These are phyloP conservation scores for Epinephelus moara DNA, from an alignment of 2,113 vertebrate genomes.

Conservation along the genomic window DNA sequence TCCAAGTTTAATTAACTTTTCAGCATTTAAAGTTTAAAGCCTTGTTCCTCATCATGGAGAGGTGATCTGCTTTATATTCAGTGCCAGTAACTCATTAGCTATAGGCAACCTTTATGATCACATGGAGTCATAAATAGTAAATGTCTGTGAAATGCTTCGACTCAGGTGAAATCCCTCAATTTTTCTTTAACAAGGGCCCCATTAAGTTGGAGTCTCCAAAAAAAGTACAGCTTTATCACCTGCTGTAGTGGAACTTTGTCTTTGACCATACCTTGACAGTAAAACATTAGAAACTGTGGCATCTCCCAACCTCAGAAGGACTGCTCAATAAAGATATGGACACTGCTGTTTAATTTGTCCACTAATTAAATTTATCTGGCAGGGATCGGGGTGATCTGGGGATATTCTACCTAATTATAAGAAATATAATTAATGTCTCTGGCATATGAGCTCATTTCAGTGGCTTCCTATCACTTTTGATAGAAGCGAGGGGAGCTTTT, in stretches of 20 bases:
- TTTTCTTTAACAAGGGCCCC: neutral
- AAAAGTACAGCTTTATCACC: neutral
- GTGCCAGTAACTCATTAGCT: conserved; percentile 18
- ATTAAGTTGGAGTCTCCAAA: neutral
- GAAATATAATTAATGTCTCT: conserved; percentile 70
- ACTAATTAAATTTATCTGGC: conserved; percentile 75
- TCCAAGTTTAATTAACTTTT: conserved; percentile 38
- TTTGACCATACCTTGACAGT: conserved; percentile 17
- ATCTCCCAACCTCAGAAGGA: conserved; percentile 16
- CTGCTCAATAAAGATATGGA: conserved; percentile 27
- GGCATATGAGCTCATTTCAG: conserved; percentile 63
- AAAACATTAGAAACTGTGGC: conserved; percentile 15
- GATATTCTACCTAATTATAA: conserved; percentile 71
- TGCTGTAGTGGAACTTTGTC: neutral
- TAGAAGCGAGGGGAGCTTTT: conserved; percentile 30
- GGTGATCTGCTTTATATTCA: conserved; percentile 18
- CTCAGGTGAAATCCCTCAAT: neutral
- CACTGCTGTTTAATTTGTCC: conserved; percentile 33
- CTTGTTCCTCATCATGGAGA: neutral
- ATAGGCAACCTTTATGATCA: conserved; percentile 5
- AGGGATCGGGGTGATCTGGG: conserved; percentile 63
- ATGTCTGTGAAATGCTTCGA: neutral
- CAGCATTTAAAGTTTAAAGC: conserved; percentile 18
- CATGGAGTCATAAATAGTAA: neutral
- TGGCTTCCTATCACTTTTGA: conserved; percentile 53